Evolutionary conservation across 37 sponge, comb jelly and placozoan species (phyloP).

Genomic region (Cliona cf. orientalis): DNA sequence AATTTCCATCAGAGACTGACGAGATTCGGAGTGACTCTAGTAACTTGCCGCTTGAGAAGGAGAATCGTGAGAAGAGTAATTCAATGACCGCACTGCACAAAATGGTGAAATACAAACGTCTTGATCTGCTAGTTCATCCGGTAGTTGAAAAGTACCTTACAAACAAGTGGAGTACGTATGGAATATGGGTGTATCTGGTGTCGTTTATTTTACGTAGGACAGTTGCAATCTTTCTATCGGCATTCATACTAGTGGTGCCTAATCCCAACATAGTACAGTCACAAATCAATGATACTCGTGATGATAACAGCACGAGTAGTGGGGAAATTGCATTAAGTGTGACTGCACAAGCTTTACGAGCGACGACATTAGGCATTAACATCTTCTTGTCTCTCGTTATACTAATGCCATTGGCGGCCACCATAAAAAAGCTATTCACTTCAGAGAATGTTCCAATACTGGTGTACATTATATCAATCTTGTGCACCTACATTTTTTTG

Average conservation of each 20-base stretch:
- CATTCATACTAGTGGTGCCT: conserved; percentile 34
- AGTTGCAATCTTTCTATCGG: conserved; percentile 60
- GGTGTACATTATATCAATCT: not conserved
- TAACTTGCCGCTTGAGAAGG: too few species aligned
- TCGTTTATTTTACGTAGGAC: conserved; percentile 26
- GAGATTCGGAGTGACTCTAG: too few species aligned
- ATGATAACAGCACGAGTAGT: too few species aligned
- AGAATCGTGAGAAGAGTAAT: too few species aligned
- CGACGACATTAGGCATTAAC: not conserved
- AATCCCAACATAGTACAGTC: too few species aligned
- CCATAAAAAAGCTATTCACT: not conserved
- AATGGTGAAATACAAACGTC: conserved; percentile 64
- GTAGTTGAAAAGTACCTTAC: conserved; percentile 56
- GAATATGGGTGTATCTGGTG: conserved; percentile 30
- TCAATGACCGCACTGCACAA: conserved; percentile 42
- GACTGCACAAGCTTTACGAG: conserved; percentile 2
- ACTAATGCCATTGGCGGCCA: not conserved
- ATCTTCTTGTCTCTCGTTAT: not conserved
- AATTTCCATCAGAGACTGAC: too few species aligned
- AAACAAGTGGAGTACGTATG: conserved; percentile 81
- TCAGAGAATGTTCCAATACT: not conserved
- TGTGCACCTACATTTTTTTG: conserved; percentile 24
- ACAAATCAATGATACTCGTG: too few species aligned
- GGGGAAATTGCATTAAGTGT: too few species aligned
- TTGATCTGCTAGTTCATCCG: conserved; percentile 67